Conservation (phyloP, 2,888 invertebrate species). For the Cerastoderma edule region DNA sequence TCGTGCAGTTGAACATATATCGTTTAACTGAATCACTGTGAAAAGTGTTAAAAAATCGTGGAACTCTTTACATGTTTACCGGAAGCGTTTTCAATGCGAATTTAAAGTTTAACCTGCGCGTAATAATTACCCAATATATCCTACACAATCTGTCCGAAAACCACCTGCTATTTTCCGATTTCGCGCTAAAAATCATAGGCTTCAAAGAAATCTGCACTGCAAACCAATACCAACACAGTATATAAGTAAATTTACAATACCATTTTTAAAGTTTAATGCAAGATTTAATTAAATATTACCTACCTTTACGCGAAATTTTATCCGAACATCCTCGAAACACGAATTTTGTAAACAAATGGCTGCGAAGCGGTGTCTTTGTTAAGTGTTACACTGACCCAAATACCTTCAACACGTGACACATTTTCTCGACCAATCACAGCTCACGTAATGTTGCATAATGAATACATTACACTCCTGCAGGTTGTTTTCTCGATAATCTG, state of each 20-base stretch:
- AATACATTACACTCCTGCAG: slow-evolving; percentile 52
- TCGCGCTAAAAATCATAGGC: slow-evolving; percentile 16
- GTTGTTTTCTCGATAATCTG: neutral
- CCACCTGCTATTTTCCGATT: slow-evolving; percentile 36
- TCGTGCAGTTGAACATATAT: too few species aligned
- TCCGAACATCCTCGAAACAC: slow-evolving; percentile 60
- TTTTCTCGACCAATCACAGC: slow-evolving; percentile 58
- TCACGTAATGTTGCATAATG: slow-evolving; percentile 65
- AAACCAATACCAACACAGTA: neutral
- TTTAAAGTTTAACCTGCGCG: too few species aligned
- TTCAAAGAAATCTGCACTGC: neutral
- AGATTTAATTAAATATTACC: slow-evolving; percentile 26
- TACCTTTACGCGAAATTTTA: slow-evolving; percentile 56
- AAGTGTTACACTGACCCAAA: slow-evolving; percentile 66
- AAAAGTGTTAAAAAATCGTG: too few species aligned
- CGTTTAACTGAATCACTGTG: too few species aligned
- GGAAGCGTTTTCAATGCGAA: too few species aligned
- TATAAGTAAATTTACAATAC: neutral
- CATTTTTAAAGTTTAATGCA: neutral
- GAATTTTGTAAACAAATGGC: slow-evolving; percentile 65
- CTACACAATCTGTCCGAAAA: slow-evolving; percentile 18
- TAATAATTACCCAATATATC: slow-evolving; percentile 54
- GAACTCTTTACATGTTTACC: too few species aligned
- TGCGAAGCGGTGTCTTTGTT: slow-evolving; percentile 61
- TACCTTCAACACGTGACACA: slow-evolving; percentile 62